Evolutionary conservation across 2,113 vertebrate genomes (phyloP), one percentile per base, ranked within the genome.

Genomic region (Xenopus laevis): DNA sequence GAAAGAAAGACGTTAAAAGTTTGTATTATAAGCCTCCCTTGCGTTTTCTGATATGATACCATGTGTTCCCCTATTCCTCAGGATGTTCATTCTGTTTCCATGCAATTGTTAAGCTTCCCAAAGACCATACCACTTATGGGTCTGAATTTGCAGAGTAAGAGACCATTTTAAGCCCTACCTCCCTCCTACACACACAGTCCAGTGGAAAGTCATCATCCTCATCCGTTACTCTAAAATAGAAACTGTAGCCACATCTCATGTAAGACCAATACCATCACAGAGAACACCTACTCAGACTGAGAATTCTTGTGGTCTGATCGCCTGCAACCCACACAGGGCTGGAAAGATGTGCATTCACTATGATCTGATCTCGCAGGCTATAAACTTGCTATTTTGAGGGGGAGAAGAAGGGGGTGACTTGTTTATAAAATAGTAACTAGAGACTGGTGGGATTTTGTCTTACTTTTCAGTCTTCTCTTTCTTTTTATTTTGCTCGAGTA

Each of bases 211-310:
- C 67, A 70, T 64, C 74, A 69, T 64, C 74, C 50, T 64, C 74
- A 77, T 69, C 74, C 67, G 66, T 77, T 77, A 77, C 45, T 64
- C 74, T 77, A 77, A 77, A 77, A 77, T 77, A 77, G 74, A 53
- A 70, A 65, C 50, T 62, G 27, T 55, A 77, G 47, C 74, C 72
- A 60, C 72, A 61, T 64, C 64, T 64, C 47, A 69, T 75, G 47
- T 77, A 68, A 75, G 47, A 58, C 74, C 61, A 50, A 52, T 59
- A 59, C 74, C 33, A 77, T 77, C 74, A 70, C 59, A 77, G 13
- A 70, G 16, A 70, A 68, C 74, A 58, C 74, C 74, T 33, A 77
- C 74, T 77, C 67, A 77, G 74, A 70, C 66, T 61, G 72, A 77
- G 40, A 62, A 44, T 50, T 63, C 70, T 60, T 77, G 74, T 77